A percentile compares a stretch with the other conserved stretches of the same genome.
phyloP scores from a whole-genome alignment of 2,113 vertebrate species.

The Carassius auratus region DNA sequence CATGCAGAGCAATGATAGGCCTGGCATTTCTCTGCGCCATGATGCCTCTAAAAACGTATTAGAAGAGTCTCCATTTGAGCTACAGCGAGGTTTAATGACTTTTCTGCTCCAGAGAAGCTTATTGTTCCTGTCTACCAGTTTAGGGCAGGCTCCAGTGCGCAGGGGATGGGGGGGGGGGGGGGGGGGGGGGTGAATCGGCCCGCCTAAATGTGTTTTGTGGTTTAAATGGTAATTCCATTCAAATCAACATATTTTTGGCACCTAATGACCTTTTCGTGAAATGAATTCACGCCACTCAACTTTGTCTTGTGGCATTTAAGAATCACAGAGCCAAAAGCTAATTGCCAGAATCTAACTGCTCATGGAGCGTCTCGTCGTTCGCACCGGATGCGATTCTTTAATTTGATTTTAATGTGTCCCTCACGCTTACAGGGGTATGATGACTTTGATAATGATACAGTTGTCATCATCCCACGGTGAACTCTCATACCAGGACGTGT shows the following conservation, averaged over 20 bases:
- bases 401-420: slow-evolving; percentile 83
- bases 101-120: slow-evolving; percentile 65
- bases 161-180: slow-evolving; percentile 33
- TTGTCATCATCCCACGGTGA: slow-evolving; percentile 76
- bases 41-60: slow-evolving; percentile 48
- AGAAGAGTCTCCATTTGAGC: slow-evolving; percentile 50
- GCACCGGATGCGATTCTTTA: slow-evolving; percentile 73
- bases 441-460: slow-evolving; percentile 76
- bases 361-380: slow-evolving; percentile 65
- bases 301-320: slow-evolving; percentile 78
- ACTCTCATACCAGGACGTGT: slow-evolving; percentile 73
- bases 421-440: slow-evolving; percentile 74
- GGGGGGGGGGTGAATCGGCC: slow-evolving; percentile 56
- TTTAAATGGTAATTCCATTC: slow-evolving; percentile 74
- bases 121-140: slow-evolving; percentile 70
- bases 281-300: slow-evolving; percentile 69
- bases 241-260: slow-evolving; percentile 75
- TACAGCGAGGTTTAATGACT: slow-evolving; percentile 53
- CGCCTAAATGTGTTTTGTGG: slow-evolving; percentile 62
- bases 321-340: slow-evolving; percentile 71
- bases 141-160: slow-evolving; percentile 59
- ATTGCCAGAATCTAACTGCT: slow-evolving; percentile 70
- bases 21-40: slow-evolving; percentile 49
- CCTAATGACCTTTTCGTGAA: slow-evolving; percentile 77
- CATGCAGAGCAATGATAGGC: slow-evolving; percentile 40